Conservation (phyloP, 2,888 invertebrate species). For the Platynereis dumerilii region DNA sequence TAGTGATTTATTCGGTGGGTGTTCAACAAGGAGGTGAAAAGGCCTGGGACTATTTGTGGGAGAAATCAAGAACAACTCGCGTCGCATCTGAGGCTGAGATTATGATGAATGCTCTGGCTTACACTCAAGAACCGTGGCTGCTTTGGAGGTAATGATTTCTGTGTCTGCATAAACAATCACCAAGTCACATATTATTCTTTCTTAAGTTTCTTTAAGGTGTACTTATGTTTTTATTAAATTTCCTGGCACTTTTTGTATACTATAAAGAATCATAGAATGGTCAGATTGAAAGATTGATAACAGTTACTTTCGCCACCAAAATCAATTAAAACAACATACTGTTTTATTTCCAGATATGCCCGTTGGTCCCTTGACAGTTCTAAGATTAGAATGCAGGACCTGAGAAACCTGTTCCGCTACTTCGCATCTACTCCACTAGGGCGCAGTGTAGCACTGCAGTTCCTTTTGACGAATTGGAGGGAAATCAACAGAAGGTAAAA, state of each 20-base stretch:
- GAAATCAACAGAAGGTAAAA: constrained; percentile 51
- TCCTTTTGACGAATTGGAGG: constrained; percentile 58
- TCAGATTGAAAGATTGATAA: no score
- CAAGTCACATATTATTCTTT: no score
- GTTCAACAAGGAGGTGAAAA: constrained; percentile 54
- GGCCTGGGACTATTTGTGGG: constrained; percentile 62
- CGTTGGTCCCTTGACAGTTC: constrained; percentile 54
- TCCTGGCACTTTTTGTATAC: no score
- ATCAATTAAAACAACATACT: no score
- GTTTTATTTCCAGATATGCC: constrained; percentile 50
- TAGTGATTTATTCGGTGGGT: constrained; percentile 56
- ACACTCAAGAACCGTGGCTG: constrained; percentile 58
- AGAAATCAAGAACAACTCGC: constrained; percentile 47
- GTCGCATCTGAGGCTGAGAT: constrained; percentile 57
- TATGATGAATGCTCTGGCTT: constrained; percentile 57
- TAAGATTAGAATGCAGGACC: constrained; percentile 58
- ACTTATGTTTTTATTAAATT: no score
- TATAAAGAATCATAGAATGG: no score
- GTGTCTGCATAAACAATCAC: no score
- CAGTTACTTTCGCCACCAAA: no score
- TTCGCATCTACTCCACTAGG: constrained; percentile 55
- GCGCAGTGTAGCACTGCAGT: constrained; percentile 55
- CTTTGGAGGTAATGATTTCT: constrained; percentile 55
- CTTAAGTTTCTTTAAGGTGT: no score
- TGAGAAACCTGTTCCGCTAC: constrained; percentile 55